Evolutionary conservation across 2,888 invertebrate genomes (phyloP), one percentile per base, ranked within the genome.

Genomic region (Lepidocyrtoides sp.): DNA sequence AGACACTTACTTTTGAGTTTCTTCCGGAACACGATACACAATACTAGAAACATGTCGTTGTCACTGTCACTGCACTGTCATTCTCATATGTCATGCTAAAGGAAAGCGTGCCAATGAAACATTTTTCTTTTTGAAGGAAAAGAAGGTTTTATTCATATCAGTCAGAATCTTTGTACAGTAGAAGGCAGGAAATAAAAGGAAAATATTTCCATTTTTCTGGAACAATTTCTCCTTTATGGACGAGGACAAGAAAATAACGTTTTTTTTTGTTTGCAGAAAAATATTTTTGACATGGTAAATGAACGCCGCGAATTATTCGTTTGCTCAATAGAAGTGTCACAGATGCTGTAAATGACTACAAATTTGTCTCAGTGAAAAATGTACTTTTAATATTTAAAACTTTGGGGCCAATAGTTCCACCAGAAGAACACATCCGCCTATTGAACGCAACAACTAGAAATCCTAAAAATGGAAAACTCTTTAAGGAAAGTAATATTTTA

Each of bases 41-140:
- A n/a, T 23, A 44, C 20, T 20, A 44, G 44, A 72, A 72, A 10
- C 14, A 20, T 44, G 23, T 44, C 44, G 72, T 44, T 72, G 17
- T 69, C 66, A 36, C 66, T 69, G 66, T 44, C 72, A 44, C 72
- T 20, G 14, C n/a, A 23, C 72, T 72, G 72, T 72, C 72, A 72
- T 72, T 60, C 44, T 84, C 54, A 29, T 72, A 84, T 72, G 72
- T 63, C 83, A 41, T 79, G 29, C 32, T 3, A 14, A n/a, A 57
- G 57, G 32, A 79, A 57, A 69, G 84, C 84, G 72, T 84, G 84
- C 66, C 84, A 54, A 41, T 51, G 20, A 84, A 12, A 84, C 83
- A 75, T 86, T 75, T 86, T 86, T 86, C 69, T 29, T n/a, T 32
- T 60, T 5, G 14, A 57, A 29, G 10, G 48, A 48, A 69, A 69